These are phyloP conservation scores for Melanerpes formicivorus DNA, from an alignment of 2,113 vertebrate genomes.

Conservation along the genomic window DNA sequence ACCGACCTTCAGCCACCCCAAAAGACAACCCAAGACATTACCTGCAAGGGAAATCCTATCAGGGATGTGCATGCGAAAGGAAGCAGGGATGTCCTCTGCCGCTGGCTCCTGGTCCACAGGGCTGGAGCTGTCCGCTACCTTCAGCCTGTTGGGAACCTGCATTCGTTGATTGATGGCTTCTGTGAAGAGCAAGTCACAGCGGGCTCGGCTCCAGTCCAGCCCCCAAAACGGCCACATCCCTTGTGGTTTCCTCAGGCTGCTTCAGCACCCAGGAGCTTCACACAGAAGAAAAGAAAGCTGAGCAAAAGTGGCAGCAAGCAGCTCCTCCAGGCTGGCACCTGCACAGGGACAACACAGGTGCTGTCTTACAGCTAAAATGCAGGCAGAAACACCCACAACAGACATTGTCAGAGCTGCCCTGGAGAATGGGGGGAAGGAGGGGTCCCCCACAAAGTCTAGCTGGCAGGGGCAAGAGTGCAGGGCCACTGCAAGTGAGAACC, in stretches of 20 bases:
- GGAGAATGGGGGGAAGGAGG: neutral
- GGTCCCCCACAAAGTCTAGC: neutral
- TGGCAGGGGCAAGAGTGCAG: neutral
- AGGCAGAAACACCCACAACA: neutral
- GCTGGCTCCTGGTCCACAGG: neutral
- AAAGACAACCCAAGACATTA: neutral
- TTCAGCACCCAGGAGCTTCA: neutral
- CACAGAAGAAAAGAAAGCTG: neutral
- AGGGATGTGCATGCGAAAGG: conserved; percentile 78
- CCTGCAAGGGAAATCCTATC: conserved; percentile 80
- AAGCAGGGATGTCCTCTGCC: conserved; percentile 36
- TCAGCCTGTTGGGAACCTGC: conserved; percentile 78
- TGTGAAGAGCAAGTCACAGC: conserved; percentile 69
- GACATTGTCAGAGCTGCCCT: neutral
- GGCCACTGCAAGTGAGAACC: neutral
- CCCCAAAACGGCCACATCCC: conserved; percentile 30
- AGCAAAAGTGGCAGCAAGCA: neutral
- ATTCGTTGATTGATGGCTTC: conserved; percentile 79
- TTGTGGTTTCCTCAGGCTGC: neutral
- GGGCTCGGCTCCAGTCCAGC: neutral
- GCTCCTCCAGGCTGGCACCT: neutral
- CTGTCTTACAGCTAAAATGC: neutral
- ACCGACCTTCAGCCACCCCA: neutral
- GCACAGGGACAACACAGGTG: fast-evolving
- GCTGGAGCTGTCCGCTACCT: conserved; percentile 39